A percentile compares a stretch with the other conserved stretches of the same genome.
These are phyloP conservation scores for Tenthredo amoena DNA, from an alignment of 2,888 invertebrate species.

Conservation along the genomic window DNA sequence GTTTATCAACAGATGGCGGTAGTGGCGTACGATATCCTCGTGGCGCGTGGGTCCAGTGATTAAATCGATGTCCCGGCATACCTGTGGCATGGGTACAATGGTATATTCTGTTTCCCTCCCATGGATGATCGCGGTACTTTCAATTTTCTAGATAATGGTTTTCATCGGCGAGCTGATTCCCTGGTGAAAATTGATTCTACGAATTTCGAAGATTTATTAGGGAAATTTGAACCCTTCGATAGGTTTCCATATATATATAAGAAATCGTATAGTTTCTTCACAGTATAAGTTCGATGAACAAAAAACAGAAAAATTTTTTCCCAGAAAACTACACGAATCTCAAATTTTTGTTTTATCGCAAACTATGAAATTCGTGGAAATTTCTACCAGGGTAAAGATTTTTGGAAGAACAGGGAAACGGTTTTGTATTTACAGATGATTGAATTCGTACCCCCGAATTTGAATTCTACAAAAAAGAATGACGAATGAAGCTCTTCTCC, in stretches of 20 bases:
- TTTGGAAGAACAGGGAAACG: not conserved
- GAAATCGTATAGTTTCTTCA: too few relatives aligned
- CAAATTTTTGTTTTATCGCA: too few relatives aligned
- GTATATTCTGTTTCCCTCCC: not conserved
- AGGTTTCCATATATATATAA: too few relatives aligned
- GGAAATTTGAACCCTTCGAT: too few relatives aligned
- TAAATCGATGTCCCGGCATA: constrained; percentile 48
- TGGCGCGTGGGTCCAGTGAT: constrained; percentile 50
- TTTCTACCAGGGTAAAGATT: not conserved
- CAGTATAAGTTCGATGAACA: too few relatives aligned
- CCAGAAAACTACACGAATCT: too few relatives aligned
- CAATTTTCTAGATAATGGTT: not conserved
- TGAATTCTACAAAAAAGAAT: not conserved
- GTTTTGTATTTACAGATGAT: not conserved
- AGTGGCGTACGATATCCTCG: not conserved
- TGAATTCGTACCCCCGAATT: not conserved
- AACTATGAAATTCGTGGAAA: not conserved
- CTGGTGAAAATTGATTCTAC: too few relatives aligned
- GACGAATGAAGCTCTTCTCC: not conserved
- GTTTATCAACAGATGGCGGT: constrained; percentile 14
- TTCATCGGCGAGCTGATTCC: not conserved
- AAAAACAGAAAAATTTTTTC: too few relatives aligned
- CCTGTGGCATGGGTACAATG: not conserved
- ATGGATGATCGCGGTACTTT: not conserved
- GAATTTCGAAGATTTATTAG: too few relatives aligned